Base-by-base conservation (phyloP, 2,888 invertebrate genomes). In the Ischnura elegans region DNA sequence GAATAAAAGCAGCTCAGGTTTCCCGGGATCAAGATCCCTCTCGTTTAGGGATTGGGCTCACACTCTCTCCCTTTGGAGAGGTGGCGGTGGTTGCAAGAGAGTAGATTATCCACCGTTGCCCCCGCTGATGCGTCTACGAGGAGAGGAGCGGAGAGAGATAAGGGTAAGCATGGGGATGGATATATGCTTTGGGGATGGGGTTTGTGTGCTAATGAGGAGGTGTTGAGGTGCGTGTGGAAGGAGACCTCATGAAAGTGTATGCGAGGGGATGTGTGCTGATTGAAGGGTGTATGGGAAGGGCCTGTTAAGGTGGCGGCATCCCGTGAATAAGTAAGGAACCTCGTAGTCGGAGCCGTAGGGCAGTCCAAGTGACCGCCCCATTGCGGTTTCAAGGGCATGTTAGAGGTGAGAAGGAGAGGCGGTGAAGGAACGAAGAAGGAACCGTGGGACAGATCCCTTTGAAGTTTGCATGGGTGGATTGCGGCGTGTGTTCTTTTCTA, bases 251-350 rank as follows among this genome's bases (percentile, higher is more conserved):
- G 76, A 76, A 36, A 76, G 76, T 76, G 76, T 76, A 76, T 36
- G 76, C 36, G 76, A 29, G 76, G 36, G 76, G 76, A 2, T 3
- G 76, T 76, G 25, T 8, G 43, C 61, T 87, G 61, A 61, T 61
- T 61, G 61, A 76, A 76, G 13, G 61, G 87, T 13, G 2, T 36
- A 4, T 42, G 8, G 43, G 90, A 90, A 43, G 90, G 61, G 42
- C 21, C 43, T 43, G 61, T 42, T 55, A 2, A 55, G 36, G 42
- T 19, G 10, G 55, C 10, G 90, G 43, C 43, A 55, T 90, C 61
- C 47, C 45, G 55, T 90, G 90, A 90, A 90, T 90, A 90, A 90
- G 66, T 90, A 90, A 90, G 90, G 25, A 43, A 90, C 19, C 61
- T 43, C 10, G 61, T 43, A 66, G 42, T 55, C 2, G 13, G 29